These are phyloP conservation scores for Odobenus rosmarus DNA, from an alignment of 2,113 vertebrate genomes.

Conservation along the genomic window DNA sequence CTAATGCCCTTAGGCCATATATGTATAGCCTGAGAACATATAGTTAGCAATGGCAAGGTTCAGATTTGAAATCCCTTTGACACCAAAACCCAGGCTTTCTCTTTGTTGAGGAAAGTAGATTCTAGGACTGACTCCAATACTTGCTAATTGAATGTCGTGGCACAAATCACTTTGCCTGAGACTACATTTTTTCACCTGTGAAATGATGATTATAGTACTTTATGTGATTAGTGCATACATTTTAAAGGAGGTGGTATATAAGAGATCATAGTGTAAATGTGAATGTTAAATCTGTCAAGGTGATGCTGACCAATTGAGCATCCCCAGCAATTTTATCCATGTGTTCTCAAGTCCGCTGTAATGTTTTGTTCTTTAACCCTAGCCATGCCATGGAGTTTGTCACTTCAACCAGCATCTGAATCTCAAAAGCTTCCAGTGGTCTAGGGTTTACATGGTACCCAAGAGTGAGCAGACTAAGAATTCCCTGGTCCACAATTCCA, in stretches of 20 bases:
- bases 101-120: slow-evolving; percentile 8
- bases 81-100: slow-evolving; percentile 11
- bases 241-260: background rate
- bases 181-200: background rate
- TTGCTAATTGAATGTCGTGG: background rate
- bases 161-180: background rate
- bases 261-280: background rate
- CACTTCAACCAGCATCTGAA: background rate
- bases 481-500: background rate
- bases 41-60: background rate
- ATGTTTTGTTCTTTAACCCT: slow-evolving; percentile 22
- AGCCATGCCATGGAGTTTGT: background rate
- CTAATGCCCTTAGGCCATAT: background rate
- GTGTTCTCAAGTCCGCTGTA: background rate
- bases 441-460: background rate
- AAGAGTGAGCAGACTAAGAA: background rate
- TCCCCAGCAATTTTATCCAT: background rate
- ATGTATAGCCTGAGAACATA: background rate
- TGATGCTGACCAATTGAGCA: background rate
- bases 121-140: background rate
- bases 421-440: background rate
- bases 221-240: background rate
- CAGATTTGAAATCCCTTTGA: background rate
- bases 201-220: background rate
- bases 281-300: background rate